These are phyloP conservation scores for Phaethornis superciliosus DNA, from an alignment of 2,113 vertebrate species.

Conservation along the genomic window DNA sequence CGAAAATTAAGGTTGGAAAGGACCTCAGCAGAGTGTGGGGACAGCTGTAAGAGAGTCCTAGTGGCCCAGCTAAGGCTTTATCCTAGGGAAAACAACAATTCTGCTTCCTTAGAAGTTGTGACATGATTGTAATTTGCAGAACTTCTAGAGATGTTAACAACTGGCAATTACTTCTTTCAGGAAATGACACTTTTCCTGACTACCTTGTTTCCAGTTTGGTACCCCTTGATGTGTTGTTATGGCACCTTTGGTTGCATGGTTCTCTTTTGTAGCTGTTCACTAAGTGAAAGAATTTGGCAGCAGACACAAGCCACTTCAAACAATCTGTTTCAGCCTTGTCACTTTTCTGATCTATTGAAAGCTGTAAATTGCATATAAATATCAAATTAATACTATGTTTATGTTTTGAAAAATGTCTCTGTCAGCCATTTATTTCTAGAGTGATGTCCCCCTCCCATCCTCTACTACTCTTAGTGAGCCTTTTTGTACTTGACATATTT, in stretches of 20 bases:
- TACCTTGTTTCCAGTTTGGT: background rate
- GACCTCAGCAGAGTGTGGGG: background rate
- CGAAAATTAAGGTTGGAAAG: background rate
- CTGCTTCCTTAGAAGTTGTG: background rate
- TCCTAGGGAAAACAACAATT: background rate
- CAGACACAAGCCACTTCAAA: background rate
- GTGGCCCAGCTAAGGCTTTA: background rate
- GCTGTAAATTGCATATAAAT: background rate
- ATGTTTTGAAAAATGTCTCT: background rate
- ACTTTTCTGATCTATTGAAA: slow-evolving; percentile 11
- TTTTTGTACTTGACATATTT: background rate
- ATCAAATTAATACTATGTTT: slow-evolving; percentile 4
- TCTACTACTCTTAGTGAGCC: background rate
- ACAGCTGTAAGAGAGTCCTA: background rate
- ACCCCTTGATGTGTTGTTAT: background rate
- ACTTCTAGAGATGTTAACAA: background rate
- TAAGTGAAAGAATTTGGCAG: slow-evolving; percentile 8
- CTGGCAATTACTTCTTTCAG: background rate
- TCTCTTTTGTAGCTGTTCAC: slow-evolving; percentile 24
- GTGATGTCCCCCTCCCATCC: background rate
- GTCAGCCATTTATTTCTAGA: background rate
- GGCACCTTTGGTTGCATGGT: background rate
- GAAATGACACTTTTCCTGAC: background rate
- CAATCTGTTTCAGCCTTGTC: slow-evolving; percentile 4
- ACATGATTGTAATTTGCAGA: background rate